Conservation (phyloP, 2,797 vertebrate species). For the Anguilla obscura region DNA sequence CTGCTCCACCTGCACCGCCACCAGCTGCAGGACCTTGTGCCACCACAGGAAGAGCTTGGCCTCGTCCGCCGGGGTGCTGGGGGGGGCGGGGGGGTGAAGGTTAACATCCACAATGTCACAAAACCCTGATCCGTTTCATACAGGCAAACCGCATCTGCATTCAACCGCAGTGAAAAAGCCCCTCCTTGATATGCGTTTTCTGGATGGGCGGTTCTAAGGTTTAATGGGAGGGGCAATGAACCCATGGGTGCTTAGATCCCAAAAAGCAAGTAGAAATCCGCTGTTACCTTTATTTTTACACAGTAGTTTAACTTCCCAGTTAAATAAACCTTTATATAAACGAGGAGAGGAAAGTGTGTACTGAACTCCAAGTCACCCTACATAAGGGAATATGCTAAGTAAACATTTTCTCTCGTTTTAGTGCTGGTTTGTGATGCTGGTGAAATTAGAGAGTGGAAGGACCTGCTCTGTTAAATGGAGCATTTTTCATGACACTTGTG, state of each 20-base stretch:
- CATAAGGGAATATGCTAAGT: background rate
- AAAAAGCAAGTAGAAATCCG: background rate
- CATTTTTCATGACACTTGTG: background rate
- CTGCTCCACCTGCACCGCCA: slow-evolving; percentile 83
- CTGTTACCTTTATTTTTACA: background rate
- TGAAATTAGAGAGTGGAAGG: background rate
- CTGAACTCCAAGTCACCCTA: background rate
- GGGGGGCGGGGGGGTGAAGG: too few relatives aligned
- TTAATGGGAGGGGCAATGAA: background rate
- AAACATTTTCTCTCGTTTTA: background rate
- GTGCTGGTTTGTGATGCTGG: background rate
- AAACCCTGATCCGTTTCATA: background rate
- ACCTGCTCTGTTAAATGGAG: background rate
- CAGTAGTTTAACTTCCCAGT: background rate
- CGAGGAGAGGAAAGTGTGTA: background rate
- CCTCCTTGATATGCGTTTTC: background rate
- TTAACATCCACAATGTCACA: background rate
- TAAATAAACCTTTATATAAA: background rate
- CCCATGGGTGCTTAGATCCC: background rate
- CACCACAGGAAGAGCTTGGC: slow-evolving; percentile 96
- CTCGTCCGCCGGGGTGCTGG: slow-evolving; percentile 83
- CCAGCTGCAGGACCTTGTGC: slow-evolving; percentile 89
- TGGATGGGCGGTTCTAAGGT: background rate
- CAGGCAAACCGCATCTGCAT: background rate
- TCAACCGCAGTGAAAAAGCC: background rate